Conservation (phyloP, 1,140 invertebrate genomes). For the Lanistes nyassanus region DNA sequence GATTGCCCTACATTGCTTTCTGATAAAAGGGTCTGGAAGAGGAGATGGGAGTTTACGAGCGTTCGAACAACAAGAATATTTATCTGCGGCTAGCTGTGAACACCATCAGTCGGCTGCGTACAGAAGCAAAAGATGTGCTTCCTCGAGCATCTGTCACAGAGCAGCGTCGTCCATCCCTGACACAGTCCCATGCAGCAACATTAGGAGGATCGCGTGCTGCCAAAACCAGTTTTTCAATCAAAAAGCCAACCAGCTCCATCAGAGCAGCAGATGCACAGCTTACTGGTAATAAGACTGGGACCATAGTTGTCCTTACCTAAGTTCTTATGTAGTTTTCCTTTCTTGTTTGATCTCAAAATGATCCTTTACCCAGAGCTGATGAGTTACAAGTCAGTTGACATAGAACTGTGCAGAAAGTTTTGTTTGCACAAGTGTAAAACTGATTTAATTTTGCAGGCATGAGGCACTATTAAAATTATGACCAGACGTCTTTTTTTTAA, state of each 20-base stretch:
- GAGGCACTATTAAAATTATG: no score
- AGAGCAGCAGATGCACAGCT: conserved; percentile 35
- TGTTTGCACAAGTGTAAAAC: no score
- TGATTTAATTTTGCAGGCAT: no score
- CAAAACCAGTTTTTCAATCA: conserved; percentile 76
- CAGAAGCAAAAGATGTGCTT: conserved; percentile 40
- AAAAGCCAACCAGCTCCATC: conserved; percentile 42
- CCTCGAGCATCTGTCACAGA: conserved; percentile 11
- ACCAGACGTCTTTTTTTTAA: no score
- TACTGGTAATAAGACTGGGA: conserved; percentile 36
- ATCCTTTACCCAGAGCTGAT: no score
- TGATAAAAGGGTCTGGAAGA: conserved; percentile 69
- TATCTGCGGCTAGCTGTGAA: conserved; percentile 88
- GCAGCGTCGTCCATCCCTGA: background rate
- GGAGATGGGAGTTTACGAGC: conserved; percentile 81
- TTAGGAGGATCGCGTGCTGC: conserved; percentile 73
- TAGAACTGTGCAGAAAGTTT: no score
- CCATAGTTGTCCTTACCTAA: background rate
- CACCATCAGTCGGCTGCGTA: conserved; percentile 76
- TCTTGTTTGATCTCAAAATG: no score
- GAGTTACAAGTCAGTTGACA: no score
- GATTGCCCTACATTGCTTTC: background rate
- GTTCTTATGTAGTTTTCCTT: background rate
- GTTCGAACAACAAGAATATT: conserved; percentile 80
- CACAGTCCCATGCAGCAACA: conserved; percentile 74